A percentile compares a stretch with the other conserved stretches of the same genome.
phyloP scores from a whole-genome alignment of 2,113 vertebrate genomes.

The Ploceus nigricollis region DNA sequence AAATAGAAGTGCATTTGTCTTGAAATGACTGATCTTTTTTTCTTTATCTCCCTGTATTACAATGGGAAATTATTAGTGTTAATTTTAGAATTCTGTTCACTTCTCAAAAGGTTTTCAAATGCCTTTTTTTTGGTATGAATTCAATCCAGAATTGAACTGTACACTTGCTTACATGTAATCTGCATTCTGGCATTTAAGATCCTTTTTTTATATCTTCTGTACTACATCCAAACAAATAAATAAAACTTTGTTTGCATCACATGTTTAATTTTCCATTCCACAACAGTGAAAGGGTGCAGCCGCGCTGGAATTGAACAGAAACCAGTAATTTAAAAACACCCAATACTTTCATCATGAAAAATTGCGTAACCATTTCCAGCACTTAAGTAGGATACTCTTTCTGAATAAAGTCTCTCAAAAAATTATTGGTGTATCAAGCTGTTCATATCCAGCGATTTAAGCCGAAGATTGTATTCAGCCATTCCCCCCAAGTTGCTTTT shows the following conservation, averaged over 20 bases:
- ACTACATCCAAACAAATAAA: neutral
- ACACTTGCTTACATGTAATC: neutral
- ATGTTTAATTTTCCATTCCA: conserved; percentile 11
- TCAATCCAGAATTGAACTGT: neutral
- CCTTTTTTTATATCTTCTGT: neutral
- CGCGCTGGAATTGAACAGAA: neutral
- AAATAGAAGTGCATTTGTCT: neutral
- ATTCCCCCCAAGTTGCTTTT: neutral
- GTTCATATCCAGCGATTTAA: neutral
- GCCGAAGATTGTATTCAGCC: neutral
- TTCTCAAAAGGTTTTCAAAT: neutral
- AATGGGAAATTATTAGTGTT: neutral
- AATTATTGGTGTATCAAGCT: neutral
- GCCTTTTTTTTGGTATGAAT: neutral
- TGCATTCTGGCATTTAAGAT: neutral
- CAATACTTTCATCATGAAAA: neutral
- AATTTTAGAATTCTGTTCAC: conserved; percentile 13
- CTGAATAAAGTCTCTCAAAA: neutral
- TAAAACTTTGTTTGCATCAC: conserved; percentile 1
- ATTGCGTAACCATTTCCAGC: neutral
- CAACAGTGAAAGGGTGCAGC: neutral
- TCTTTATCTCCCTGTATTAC: neutral
- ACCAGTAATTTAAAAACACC: neutral
- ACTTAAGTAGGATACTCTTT: neutral
- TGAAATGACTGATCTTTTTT: conserved; percentile 4